A percentile compares a stretch with the other conserved stretches of the same genome.
Evolutionary conservation across 2,888 invertebrate genomes (phyloP).

Genomic region (Hypselothyrea guttata): DNA sequence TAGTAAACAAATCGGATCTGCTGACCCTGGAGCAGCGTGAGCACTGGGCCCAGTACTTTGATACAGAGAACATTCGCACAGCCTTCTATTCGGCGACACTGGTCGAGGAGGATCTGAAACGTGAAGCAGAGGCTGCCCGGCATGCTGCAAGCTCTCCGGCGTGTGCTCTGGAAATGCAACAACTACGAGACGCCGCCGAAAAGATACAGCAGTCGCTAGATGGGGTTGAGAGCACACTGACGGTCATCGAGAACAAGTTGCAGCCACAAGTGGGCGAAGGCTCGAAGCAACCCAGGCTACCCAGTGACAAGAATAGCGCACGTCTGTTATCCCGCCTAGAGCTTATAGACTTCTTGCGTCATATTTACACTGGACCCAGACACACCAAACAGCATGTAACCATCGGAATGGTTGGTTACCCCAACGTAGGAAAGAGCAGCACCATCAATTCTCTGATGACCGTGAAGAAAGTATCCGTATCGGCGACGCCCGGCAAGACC

Average conservation of each 20-base stretch:
- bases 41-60: slow-evolving; percentile 93
- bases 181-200: slow-evolving; percentile 83
- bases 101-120: slow-evolving; percentile 83
- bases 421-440: slow-evolving; percentile 99
- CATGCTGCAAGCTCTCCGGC: slow-evolving; percentile 30
- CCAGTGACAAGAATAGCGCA: slow-evolving; percentile 68
- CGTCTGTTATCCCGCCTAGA: slow-evolving; percentile 85
- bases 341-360: slow-evolving; percentile 88
- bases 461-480: slow-evolving; percentile 94
- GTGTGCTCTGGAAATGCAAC: slow-evolving; percentile 67
- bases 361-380: slow-evolving; percentile 83
- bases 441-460: slow-evolving; percentile 96
- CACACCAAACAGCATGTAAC: slow-evolving; percentile 85
- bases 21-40: slow-evolving; percentile 90
- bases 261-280: slow-evolving; percentile 40
- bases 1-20: slow-evolving; percentile 98
- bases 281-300: slow-evolving; percentile 20
- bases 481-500: slow-evolving; percentile 99
- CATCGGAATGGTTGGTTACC: slow-evolving; percentile 98
- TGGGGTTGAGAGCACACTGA: slow-evolving; percentile 84
- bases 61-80: slow-evolving; percentile 86
- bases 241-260: slow-evolving; percentile 84
- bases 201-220: slow-evolving; percentile 84
- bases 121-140: slow-evolving; percentile 43
- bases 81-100: slow-evolving; percentile 96